Evolutionary conservation across 2,113 vertebrate genomes (phyloP), one percentile per base, ranked within the genome.

Genomic region (Anguilla japonica): DNA sequence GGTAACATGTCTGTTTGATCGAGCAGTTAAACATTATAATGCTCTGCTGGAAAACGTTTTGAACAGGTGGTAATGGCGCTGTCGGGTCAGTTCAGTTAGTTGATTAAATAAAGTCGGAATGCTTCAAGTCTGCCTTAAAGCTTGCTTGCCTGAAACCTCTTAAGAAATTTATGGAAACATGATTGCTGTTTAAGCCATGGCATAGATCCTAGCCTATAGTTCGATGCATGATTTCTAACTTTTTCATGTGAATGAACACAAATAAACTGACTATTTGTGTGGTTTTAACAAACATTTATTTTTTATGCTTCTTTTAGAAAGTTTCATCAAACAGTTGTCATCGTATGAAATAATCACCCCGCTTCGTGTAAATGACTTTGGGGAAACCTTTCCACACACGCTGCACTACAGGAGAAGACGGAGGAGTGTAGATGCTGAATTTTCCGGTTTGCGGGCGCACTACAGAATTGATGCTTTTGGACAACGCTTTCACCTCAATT

Each of bases 331-430:
- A 92, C 96, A 95, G 82, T 95, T 99, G 91, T 95, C 96, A 86
- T 96, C 96, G 1, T 99, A 98, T 3, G 98, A 99, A 92, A 97
- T 99, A 90, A 86, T 98, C 92, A 97, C 96, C 79, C 98, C 98
- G n/a, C 90, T 96, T 46, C 96, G 98, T 86, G 93, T 99, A 81
- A 97, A 98, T 88, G 97, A 98, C 87, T 98, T 98, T 81, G 98
- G 98, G 84, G 97, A 98, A 83, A 95, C 91, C 5, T 97, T 99
- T 88, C 97, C 97, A 0, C 94, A 93, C 89, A 93, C 91, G 15
- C 87, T 91, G 90, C 96, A 97, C 93, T 98, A 96, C 94, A 94
- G 94, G 80, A 93, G 98, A 91, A 96, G 94, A 91, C 97, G 94
- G 43, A 95, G 98, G 40, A 98, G 97, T 89, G 63, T 93, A 0